Conservation (phyloP, 2,888 invertebrate species). For the Phania funesta region DNA sequence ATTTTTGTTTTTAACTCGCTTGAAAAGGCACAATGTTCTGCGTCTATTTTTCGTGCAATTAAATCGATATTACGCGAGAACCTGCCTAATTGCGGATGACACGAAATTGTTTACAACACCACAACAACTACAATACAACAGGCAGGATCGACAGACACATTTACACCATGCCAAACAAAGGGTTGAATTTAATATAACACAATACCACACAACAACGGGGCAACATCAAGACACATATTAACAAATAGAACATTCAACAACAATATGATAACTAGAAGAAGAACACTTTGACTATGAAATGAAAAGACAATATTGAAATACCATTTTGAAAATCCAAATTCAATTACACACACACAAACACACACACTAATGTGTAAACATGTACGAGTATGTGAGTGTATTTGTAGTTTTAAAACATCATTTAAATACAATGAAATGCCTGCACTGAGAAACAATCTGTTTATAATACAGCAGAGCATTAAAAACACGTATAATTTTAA, state of each 20-base stretch:
- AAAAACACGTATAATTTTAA: constrained; percentile 6
- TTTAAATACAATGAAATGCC: constrained; percentile 5
- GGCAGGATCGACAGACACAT: constrained; percentile 49
- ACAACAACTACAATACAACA: constrained; percentile 67
- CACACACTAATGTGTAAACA: neutral
- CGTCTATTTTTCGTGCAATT: constrained; percentile 70
- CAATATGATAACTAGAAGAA: neutral
- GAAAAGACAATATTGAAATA: constrained; percentile 54
- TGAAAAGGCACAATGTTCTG: constrained; percentile 41
- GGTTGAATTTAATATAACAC: constrained; percentile 1
- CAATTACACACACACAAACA: constrained; percentile 9
- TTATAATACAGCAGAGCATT: constrained; percentile 8
- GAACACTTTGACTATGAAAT: constrained; percentile 22
- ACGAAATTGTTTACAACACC: constrained; percentile 72
- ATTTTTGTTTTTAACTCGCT: constrained; percentile 21
- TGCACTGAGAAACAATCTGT: constrained; percentile 15
- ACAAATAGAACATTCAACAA: constrained; percentile 45
- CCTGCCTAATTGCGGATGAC: constrained; percentile 78
- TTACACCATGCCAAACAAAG: constrained; percentile 19
- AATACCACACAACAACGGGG: constrained; percentile 19
- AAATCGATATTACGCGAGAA: constrained; percentile 73
- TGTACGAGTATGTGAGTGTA: neutral
- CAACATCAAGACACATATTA: constrained; percentile 37
- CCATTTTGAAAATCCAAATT: constrained; percentile 54
- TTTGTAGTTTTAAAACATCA: constrained; percentile 2